Base-by-base conservation (phyloP, 2,113 vertebrate genomes). In the Oxyura jamaicensis region DNA sequence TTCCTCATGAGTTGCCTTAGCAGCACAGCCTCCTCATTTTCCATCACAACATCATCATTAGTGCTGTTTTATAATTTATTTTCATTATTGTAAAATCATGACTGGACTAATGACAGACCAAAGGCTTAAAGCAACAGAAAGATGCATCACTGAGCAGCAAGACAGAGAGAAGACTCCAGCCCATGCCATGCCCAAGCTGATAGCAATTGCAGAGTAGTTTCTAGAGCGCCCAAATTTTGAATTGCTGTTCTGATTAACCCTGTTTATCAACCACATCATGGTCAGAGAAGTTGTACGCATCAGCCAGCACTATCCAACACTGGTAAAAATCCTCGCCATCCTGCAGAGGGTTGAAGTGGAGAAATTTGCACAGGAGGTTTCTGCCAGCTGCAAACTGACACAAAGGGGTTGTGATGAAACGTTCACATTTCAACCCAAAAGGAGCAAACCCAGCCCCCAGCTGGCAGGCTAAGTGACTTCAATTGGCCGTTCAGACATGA, bases 101-200 rank as follows among this genome's bases (percentile, higher is more conserved):
- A 66, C 58, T 76, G 67, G 28, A 7, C 83, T 84, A 82, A 73
- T 23, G 53, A 84, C 62, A 86, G 42, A 68, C 20, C 35, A 66
- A 56, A 84, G 56, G 33, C 25, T 48, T 69, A 10, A 81, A 76
- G 33, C 13, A 35, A 56, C 52, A 68, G 41, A 72, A 67, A 65
- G 65, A 79, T 46, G 26, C 1, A 1, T 39, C 44, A 50, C 0
- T 15, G 23, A 79, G 39, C 46, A 87, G 41, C 48, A 89, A 36
- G 13, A 46, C 6, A 46, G 58, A 56, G 52, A 59, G 39, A 68
- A 60, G 26, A 83, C 59, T 15, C n/a, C 62, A 58, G 46, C 11
- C 19, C n/a, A 2, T 18, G 55, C 6, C 18, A 60, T 0, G 1
- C 8, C 33, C 42, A 56, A 65, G 15, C 22, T 39, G 41, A 62